Evolutionary conservation across 1,140 invertebrate species (phyloP), one percentile per base, ranked within the genome.

Genomic region (Scaptodrosophila lebanonensis): DNA sequence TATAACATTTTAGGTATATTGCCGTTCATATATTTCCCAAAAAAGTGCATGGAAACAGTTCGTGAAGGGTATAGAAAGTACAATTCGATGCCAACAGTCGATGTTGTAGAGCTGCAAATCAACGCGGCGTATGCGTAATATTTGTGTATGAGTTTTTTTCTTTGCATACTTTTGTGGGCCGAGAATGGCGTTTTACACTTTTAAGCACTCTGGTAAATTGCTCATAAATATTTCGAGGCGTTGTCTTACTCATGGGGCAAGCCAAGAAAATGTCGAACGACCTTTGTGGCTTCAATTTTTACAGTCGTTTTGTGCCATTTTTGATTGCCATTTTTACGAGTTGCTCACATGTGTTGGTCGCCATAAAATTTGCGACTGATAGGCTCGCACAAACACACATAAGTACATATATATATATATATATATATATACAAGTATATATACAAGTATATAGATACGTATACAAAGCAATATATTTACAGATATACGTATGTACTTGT

Each of bases 31-130:
- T n/a, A n/a, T n/a, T n/a, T n/a, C n/a, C n/a, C n/a, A n/a, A n/a
- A n/a, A n/a, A n/a, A n/a, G n/a, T n/a, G n/a, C n/a, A n/a, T n/a
- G n/a, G n/a, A n/a, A n/a, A n/a, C n/a, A n/a, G n/a, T n/a, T n/a
- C n/a, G n/a, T n/a, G n/a, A n/a, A n/a, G n/a, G n/a, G n/a, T n/a
- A n/a, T n/a, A n/a, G n/a, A n/a, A n/a, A n/a, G n/a, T n/a, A n/a
- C n/a, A n/a, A n/a, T n/a, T n/a, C n/a, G n/a, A n/a, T n/a, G n/a
- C n/a, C n/a, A n/a, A n/a, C n/a, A n/a, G n/a, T n/a, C n/a, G n/a
- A n/a, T n/a, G n/a, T n/a, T n/a, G n/a, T n/a, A 79, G 75, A 75
- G 75, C 75, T 79, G 73, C 68, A 79, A 79, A 79, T 79, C 70
- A 65, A 67, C 56, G 58, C 54, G 64, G 59, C 73, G 67, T 79